Conservation (phyloP, 2,113 vertebrate genomes). For the Pandion haliaetus region DNA sequence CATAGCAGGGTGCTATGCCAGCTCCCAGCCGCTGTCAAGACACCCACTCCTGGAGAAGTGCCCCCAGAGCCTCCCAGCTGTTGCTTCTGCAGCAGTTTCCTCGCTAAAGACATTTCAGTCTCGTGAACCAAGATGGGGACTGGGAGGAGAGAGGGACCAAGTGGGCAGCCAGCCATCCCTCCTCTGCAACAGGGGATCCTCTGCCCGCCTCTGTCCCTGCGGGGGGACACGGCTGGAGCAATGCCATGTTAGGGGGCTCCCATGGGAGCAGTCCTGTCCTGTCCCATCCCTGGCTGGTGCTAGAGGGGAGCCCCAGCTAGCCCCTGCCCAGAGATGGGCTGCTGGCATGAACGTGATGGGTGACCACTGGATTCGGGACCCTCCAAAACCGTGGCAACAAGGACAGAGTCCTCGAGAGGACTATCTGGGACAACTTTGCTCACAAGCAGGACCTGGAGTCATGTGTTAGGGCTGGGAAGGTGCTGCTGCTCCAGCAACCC, state of each 20-base stretch:
- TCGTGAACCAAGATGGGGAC: fast-evolving
- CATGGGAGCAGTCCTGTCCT: not conserved
- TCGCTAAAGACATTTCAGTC: fast-evolving
- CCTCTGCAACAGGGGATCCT: not conserved
- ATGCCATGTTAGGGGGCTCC: not conserved
- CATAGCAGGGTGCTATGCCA: not conserved
- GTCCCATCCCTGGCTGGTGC: not conserved
- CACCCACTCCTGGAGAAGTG: not conserved
- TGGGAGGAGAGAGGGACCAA: not conserved
- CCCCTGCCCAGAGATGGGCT: not conserved
- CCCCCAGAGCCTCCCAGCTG: not conserved
- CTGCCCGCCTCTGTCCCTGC: not conserved
- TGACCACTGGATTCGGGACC: not conserved
- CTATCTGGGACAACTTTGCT: not conserved
- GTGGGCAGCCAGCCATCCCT: fast-evolving
- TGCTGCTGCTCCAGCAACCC: not conserved
- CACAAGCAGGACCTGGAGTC: not conserved
- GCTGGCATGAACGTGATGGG: not conserved
- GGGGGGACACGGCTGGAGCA: fast-evolving
- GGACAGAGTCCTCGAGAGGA: fast-evolving
- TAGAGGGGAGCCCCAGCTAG: not conserved
- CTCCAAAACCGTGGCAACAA: not conserved
- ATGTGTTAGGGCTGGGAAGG: not conserved
- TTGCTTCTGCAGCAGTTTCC: not conserved
- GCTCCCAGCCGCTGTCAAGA: not conserved